These are phyloP conservation scores for Oxygymnocypris stewartii DNA, from an alignment of 2,113 vertebrate species.

Conservation along the genomic window DNA sequence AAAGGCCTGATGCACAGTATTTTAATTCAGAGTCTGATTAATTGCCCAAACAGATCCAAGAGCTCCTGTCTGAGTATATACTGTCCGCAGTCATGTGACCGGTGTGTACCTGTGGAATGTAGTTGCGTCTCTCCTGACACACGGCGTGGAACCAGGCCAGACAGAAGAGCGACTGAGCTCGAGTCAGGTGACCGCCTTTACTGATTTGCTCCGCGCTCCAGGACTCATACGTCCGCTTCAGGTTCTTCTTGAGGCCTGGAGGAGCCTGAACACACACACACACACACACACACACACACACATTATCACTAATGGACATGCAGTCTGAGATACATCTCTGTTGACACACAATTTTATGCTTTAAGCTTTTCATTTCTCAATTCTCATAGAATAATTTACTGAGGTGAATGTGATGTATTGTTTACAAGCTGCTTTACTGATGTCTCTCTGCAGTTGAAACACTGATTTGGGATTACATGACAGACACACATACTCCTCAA, in stretches of 20 bases:
- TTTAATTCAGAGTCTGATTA: not conserved
- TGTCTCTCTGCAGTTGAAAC: no score
- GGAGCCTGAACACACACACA: no score
- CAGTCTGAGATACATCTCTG: not conserved
- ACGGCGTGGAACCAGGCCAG: conserved; percentile 98
- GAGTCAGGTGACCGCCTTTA: conserved; percentile 81
- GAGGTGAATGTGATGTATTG: no score
- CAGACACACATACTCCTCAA: no score
- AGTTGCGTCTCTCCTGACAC: conserved; percentile 97
- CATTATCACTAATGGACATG: not conserved
- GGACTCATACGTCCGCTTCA: conserved; percentile 93
- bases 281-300: conserved; percentile 24
- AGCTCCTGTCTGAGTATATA: not conserved
- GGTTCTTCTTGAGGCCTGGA: conserved; percentile 96
- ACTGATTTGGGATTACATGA: no score
- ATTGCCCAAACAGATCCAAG: not conserved
- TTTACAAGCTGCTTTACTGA: no score
- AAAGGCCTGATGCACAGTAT: not conserved
- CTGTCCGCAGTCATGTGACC: not conserved
- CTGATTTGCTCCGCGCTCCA: conserved; percentile 93
- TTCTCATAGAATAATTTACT: no score
- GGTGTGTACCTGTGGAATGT: conserved; percentile 89
- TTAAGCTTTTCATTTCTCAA: no score
- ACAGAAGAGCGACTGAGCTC: conserved; percentile 91
- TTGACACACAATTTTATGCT: no score